Percentiles rank a stretch among this genome's conserved stretches.
These are phyloP conservation scores for Schizaphis graminum DNA, from an alignment of 2,888 invertebrate genomes.

Conservation along the genomic window DNA sequence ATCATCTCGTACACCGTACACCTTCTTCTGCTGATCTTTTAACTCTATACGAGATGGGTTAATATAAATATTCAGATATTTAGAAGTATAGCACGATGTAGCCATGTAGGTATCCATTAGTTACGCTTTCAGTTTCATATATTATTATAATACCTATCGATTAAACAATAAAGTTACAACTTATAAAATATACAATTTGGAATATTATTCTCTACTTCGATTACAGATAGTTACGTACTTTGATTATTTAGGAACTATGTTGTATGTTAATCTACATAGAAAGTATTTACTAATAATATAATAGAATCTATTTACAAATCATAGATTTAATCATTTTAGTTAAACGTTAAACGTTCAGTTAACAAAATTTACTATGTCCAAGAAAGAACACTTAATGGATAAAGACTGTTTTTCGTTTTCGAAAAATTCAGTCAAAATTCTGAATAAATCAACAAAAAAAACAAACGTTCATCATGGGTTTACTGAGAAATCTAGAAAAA, in stretches of 20 bases:
- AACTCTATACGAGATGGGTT: no score
- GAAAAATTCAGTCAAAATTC: background rate
- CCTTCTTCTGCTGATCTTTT: no score
- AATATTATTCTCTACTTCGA: background rate
- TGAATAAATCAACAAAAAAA: conserved; percentile 16
- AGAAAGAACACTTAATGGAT: background rate
- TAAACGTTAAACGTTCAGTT: background rate
- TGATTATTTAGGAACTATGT: background rate
- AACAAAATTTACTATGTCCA: conserved; percentile 22
- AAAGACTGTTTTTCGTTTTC: background rate
- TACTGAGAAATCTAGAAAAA: conserved; percentile 48
- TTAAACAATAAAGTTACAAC: background rate
- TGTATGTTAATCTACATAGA: background rate
- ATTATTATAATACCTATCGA: background rate
- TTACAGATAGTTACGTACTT: background rate
- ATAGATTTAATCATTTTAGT: background rate
- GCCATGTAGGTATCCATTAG: conserved; percentile 13
- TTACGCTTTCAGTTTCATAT: background rate
- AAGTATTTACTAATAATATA: background rate
- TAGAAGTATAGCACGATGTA: no score
- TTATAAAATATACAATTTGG: background rate
- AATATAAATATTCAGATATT: no score
- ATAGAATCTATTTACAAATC: background rate
- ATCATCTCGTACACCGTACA: no score
- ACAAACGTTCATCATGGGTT: background rate